Evolutionary conservation across 2,888 invertebrate species (phyloP), one percentile per base, ranked within the genome.

Genomic region (Tineola bisselliella): DNA sequence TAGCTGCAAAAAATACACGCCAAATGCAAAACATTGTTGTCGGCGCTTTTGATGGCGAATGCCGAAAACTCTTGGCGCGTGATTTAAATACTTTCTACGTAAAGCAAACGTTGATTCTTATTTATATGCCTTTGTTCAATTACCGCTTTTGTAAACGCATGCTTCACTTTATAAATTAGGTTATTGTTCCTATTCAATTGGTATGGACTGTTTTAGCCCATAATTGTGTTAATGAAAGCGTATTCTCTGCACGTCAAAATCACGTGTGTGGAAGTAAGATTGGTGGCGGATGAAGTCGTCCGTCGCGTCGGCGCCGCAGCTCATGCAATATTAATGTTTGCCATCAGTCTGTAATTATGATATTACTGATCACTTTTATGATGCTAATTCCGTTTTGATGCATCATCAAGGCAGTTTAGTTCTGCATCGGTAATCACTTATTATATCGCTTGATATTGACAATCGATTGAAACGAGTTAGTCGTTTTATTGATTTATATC

Each of bases 251-350:
- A 25, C 25, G 6, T 25, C 2, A 25, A 25, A 25, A 8, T 8
- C 52, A 17, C 10, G 48, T 48, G 17, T 48, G 17, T n/a, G 15
- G 38, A 38, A 38, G 43, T 63, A 25, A 65, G 63, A 65, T 63
- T 67, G 64, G 62, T 62, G 62, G 65, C 64, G 63, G 58, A 58
- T 58, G 58, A 58, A 58, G 58, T 33, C 58, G 58, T 58, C 58
- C 58, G 67, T 71, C 71, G 67, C 70, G 68, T 67, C 69, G 78
- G 77, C 79, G 75, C 78, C 77, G 66, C 65, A 66, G 56, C 77
- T 81, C 81, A 81, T 81, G 71, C 76, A 81, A 81, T 81, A 81
- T 81, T 81, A 75, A 81, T 81, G 72, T 38, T 25, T 56, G n/a
- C 13, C 33, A 58, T 58, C 33, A 13, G 30, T 18, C 33, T 3